Base-by-base conservation (phyloP, 1,140 invertebrate species). In the Sweltsa coloradensis region DNA sequence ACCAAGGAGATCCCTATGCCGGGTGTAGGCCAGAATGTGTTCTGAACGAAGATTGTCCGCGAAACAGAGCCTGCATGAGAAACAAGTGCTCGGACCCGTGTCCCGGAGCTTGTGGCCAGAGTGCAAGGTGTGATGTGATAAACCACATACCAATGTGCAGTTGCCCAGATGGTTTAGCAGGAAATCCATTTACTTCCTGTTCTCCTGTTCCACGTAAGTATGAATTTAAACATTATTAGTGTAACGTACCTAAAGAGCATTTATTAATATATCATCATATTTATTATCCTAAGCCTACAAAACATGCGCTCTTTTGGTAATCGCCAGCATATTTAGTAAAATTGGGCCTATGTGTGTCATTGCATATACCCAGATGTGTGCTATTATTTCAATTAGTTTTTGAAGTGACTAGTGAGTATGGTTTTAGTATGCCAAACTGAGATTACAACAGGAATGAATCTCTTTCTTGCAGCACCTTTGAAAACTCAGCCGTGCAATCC, bases 71-170 rank as follows among this genome's bases (percentile, higher is more conserved):
- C 2, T 89, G 85, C 53, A 73, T 84, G n/a, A 73, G 72, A 51
- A 76, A 79, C 53, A 82, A 80, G 68, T 87, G 85, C 58, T 61
- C 72, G 27, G 81, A 88, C 62, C 84, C 84, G 18, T 88, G 85
- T 58, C 67, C 68, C 16, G 57, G 55, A 48, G 53, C 57, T 37
- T 70, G 68, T 53, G 64, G 65, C 5, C 42, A 57, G 11, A 60
- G 63, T 47, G 58, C 67, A 31, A 41, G 56, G 5, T 70, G 69
- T 52, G 54, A 59, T 16, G 63, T 66, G 9, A 45, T 57, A 13
- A 64, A 64, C 39, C 67, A 70, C 52, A 59, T 57, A 24, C 59
- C 66, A 3, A 60, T 53, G 21, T 65, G 68, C 45, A 63, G 53
- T 19, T 73, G 70, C 50, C 65, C 62, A 23, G 39, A 55, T 34